Percentiles rank a stretch among this genome's conserved stretches.
These are phyloP conservation scores for Brachymystax lenok DNA, from an alignment of 2,797 vertebrate genomes.

Conservation along the genomic window DNA sequence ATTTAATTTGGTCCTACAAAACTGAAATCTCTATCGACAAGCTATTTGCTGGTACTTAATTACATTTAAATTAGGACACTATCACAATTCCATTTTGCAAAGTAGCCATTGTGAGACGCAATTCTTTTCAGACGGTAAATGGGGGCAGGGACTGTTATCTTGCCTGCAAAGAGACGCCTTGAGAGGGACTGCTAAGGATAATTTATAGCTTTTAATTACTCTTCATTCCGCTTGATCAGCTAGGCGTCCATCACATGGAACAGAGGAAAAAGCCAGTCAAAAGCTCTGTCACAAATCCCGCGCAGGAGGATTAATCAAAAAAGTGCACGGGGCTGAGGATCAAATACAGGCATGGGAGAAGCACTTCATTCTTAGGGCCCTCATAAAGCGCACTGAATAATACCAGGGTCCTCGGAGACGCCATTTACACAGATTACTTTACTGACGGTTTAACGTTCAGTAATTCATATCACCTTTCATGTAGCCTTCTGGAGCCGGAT, in stretches of 20 bases:
- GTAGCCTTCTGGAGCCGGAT: constrained; percentile 83
- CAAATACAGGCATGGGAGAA: constrained; percentile 82
- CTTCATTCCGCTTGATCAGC: constrained; percentile 96
- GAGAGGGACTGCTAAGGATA: constrained; percentile 90
- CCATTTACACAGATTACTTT: constrained; percentile 99
- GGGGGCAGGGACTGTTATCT: constrained; percentile 90
- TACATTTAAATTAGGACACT: constrained; percentile 99
- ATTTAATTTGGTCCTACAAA: constrained; percentile 73
- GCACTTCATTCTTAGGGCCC: constrained; percentile 94
- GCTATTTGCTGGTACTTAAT: constrained; percentile 90
- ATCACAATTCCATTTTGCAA: constrained; percentile 94
- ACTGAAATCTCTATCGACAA: constrained; percentile 97
- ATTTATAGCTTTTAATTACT: constrained; percentile 99
- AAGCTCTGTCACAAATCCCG: constrained; percentile 91
- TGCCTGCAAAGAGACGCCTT: constrained; percentile 85
- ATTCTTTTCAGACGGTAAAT: constrained; percentile 87
- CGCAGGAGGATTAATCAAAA: constrained; percentile 97
- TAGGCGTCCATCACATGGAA: constrained; percentile 90
- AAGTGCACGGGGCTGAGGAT: constrained; percentile 77
- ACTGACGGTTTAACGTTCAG: constrained; percentile 97
- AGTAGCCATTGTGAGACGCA: constrained; percentile 87
- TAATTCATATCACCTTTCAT: constrained; percentile 98
- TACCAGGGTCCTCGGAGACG: constrained; percentile 91
- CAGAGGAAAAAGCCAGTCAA: constrained; percentile 90
- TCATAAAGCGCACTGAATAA: constrained; percentile 98